Base-by-base conservation (phyloP, 2,888 invertebrate species). In the Netelia melanura region DNA sequence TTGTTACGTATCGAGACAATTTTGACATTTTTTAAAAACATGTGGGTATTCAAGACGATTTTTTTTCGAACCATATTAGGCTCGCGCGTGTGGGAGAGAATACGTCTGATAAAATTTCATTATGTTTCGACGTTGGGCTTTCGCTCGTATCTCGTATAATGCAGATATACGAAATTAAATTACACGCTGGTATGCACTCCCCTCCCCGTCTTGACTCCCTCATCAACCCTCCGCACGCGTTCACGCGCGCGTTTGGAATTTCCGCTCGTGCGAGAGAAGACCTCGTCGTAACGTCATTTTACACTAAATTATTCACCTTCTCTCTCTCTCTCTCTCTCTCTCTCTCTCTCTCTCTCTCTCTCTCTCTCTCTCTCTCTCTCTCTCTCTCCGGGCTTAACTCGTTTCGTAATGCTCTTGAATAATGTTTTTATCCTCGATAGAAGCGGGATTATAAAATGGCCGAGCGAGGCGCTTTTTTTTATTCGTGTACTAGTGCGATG, bases 161-260 rank as follows among this genome's bases (percentile, higher is more conserved):
- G 54, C 67, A 79, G 62, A 83, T 83, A 61, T 67, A 14, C 72
- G 44, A 48, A 74, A 81, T 81, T 61, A 61, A 68, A 75, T 81
- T 81, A 61, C 58, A 68, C 61, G 38, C 14, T 52, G 43, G 61
- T 38, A 58, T 58, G 52, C 30, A 14, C 54, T 58, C 48, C 44
- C 58, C 23, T 56, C 44, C 43, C 17, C 21, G 17, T 17, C 56
- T 58, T 58, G 8, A 3, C 14, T 14, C 48, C 48, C 58, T 43
- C n/a, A 23, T 21, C 54, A 43, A 38, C 21, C 43, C 52, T 30
- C 30, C 6, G 17, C 30, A 54, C 54, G n/a, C 54, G 54, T n/a
- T n/a, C 52, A 52, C 52, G n/a, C n/a, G 52, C 52, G 3, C 54
- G 54, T 54, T 54, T 14, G 9, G 23, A 58, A 67, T 67, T 58